Conservation (phyloP, 1,140 invertebrate genomes). For the Bombus polaris region DNA sequence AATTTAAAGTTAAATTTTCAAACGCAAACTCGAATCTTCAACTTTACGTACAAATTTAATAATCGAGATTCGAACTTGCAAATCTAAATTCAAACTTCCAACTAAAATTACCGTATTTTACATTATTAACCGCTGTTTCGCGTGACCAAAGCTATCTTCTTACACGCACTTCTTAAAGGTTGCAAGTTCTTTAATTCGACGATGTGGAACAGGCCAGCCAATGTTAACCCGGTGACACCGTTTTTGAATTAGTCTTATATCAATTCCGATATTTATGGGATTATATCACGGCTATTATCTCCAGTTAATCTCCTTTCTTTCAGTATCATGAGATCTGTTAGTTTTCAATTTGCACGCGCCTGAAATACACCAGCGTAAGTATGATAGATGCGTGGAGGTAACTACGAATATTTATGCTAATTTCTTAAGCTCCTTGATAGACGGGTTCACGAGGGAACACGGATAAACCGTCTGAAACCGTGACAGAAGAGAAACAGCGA, state of each 20-base stretch:
- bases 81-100: too few species aligned
- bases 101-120: too few species aligned
- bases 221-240: not conserved
- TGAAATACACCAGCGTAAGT: conserved; percentile 17
- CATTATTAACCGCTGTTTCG: too few species aligned
- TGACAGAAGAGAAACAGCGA: conserved; percentile 42
- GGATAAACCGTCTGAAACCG: conserved; percentile 35
- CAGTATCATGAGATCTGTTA: conserved; percentile 24
- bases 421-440: conserved; percentile 48
- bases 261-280: not conserved
- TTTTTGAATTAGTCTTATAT: too few species aligned
- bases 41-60: too few species aligned
- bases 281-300: not conserved
- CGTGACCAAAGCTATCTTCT: too few species aligned
- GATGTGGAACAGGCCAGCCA: not conserved
- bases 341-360: conserved; percentile 41
- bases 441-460: conserved; percentile 25
- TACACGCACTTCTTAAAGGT: not conserved
- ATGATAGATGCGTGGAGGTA: conserved; percentile 38
- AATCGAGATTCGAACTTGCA: too few species aligned
- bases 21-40: too few species aligned
- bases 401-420: conserved; percentile 53
- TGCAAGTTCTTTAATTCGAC: not conserved
- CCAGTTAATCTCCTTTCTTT: not conserved
- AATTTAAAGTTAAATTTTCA: too few species aligned